Evolutionary conservation across 2,888 invertebrate genomes (phyloP).

Genomic region (Yponomeuta malinellus): DNA sequence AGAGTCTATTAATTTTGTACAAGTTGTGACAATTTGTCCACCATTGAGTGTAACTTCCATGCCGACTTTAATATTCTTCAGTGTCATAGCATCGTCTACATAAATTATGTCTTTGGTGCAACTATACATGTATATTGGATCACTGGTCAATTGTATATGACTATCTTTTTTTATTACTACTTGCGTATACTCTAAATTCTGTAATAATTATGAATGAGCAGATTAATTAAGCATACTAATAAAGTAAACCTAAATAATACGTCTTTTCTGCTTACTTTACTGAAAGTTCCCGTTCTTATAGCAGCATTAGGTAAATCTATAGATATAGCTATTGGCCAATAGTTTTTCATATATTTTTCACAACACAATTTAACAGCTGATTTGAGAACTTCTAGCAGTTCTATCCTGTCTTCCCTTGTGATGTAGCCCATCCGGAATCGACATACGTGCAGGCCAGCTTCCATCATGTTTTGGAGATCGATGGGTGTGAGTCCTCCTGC

Average conservation of each 20-base stretch:
- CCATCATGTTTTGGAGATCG: conserved; percentile 63
- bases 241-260: no score
- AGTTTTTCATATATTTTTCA: conserved; percentile 64
- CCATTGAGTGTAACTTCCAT: neutral
- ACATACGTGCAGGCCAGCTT: conserved; percentile 64
- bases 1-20: neutral
- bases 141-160: neutral
- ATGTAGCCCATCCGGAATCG: conserved; percentile 42
- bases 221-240: no score
- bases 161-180: neutral
- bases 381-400: conserved; percentile 45
- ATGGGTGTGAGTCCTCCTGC: conserved; percentile 36
- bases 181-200: neutral
- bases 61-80: neutral
- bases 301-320: conserved; percentile 86
- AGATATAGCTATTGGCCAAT: conserved; percentile 77
- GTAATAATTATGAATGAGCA: neutral
- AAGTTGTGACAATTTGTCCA: neutral
- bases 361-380: conserved; percentile 66
- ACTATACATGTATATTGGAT: neutral
- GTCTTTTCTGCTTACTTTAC: neutral
- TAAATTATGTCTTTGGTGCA: neutral
- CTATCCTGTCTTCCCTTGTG: conserved; percentile 39
- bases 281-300: conserved; percentile 80
- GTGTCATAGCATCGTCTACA: neutral